Conservation (phyloP, 2,797 vertebrate genomes). For the Pitangus sulphuratus region DNA sequence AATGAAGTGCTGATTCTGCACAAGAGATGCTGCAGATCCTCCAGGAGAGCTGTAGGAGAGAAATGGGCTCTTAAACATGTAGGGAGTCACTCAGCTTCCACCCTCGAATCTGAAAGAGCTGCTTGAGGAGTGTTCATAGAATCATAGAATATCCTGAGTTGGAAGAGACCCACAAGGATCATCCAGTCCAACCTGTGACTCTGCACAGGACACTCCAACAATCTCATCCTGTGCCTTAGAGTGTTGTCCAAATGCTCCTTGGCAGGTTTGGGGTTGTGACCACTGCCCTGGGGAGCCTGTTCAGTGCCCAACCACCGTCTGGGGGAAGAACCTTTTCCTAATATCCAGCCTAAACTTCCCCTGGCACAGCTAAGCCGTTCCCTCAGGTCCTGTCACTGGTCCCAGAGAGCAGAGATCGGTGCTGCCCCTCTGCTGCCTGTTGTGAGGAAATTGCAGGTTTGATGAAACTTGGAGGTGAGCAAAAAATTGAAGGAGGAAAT, state of each 20-base stretch:
- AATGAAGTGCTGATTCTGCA: background rate
- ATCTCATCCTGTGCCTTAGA: background rate
- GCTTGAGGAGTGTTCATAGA: background rate
- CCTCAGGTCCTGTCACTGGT: background rate
- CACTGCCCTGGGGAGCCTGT: background rate
- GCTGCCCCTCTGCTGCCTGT: background rate
- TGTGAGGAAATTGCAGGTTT: background rate
- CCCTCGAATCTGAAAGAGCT: background rate
- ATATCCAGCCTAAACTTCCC: fast-evolving
- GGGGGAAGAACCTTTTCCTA: background rate
- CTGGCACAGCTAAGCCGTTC: background rate
- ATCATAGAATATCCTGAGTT: background rate
- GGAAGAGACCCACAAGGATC: background rate
- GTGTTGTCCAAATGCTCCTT: fast-evolving
- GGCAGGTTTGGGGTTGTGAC: fast-evolving
- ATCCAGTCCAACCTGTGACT: fast-evolving
- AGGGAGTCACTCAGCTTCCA: background rate
- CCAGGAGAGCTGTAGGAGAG: background rate
- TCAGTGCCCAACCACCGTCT: background rate
- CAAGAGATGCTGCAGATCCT: background rate
- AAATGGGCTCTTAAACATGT: background rate
- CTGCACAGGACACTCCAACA: background rate
- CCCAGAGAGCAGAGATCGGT: background rate
- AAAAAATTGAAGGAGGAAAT: background rate
- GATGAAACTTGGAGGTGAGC: background rate